Base-by-base conservation (phyloP, 2,797 vertebrate genomes). In the Taenioides sp. region DNA sequence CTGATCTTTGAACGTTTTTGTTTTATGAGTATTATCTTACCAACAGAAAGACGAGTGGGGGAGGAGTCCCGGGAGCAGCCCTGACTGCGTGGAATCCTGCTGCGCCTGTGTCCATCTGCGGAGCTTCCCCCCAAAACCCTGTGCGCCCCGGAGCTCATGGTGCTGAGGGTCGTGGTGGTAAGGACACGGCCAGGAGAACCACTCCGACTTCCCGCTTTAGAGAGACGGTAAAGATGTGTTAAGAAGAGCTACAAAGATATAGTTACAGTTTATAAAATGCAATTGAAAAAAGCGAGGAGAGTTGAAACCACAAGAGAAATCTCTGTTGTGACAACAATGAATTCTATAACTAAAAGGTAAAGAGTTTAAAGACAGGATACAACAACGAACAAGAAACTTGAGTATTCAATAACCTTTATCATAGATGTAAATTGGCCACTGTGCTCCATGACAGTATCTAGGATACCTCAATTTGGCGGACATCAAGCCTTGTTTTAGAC, bases 31-130 rank as follows among this genome's bases (percentile, higher is more conserved):
- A 27, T 18, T 14, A 40, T 61, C 96, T 95, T 91, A 99, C 98
- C 97, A 75, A 99, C 96, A 79, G 97, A 97, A 62, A 99, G 78
- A 20, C 98, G 94, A 1, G 97, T 98, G 43, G 98, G 98, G 79
- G 97, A 98, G 0, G 97, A 97, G 91, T 99, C 98, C 83, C 98
- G 93, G 88, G 97, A 99, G 86, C 97, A 99, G 55, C 98, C 98
- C 88, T 99, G 98, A 88, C 97, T 98, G 71, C 98, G 94, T 1
- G 98, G 98, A 81, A 99, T 99, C 84, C 97, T 95, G 92, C 98
- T 99, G 71, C 96, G 93, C 49, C 97, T 95, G 65, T 95, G 95
- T 25, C 94, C 93, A 1, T 95, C 81, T 2, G 87, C 86, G 5
- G 91, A 78, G 50, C 93, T 81, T 70, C 90, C 95, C 1, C 94